Evolutionary conservation across 1,140 invertebrate genomes (phyloP).

Genomic region (Drosophila santomea): DNA sequence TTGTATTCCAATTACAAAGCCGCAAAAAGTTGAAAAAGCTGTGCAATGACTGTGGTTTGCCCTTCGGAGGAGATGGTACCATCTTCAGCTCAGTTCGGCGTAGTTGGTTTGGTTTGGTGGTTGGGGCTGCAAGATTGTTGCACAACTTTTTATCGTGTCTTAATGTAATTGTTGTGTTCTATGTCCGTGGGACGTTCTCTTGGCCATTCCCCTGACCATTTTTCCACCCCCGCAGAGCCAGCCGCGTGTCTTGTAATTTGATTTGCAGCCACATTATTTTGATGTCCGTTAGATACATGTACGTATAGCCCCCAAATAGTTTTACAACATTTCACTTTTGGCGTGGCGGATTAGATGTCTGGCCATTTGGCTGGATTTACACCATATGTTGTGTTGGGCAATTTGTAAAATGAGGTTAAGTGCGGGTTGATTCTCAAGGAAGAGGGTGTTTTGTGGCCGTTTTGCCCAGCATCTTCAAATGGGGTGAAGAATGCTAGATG

Average conservation of each 20-base stretch:
- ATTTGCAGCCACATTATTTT: conserved; percentile 81
- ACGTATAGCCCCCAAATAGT: conserved; percentile 66
- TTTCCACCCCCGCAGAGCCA: conserved; percentile 11
- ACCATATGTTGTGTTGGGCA: conserved; percentile 76
- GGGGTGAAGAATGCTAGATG: conserved; percentile 36
- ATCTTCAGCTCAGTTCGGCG: not conserved
- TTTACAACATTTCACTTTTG: conserved; percentile 77
- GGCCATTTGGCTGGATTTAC: conserved; percentile 76
- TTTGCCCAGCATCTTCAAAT: conserved; percentile 20
- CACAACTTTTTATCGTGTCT: conserved; percentile 83
- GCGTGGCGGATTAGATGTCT: conserved; percentile 57
- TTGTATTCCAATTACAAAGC: conserved; percentile 82
- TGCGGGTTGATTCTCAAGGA: conserved; percentile 19
- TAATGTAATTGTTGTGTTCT: conserved; percentile 83
- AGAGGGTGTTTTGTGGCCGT: not conserved
- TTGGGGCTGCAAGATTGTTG: conserved; percentile 62
- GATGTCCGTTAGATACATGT: conserved; percentile 60
- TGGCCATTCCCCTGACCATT: conserved; percentile 7
- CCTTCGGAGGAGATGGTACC: conserved; percentile 2
- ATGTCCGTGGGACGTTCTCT: conserved; percentile 32
- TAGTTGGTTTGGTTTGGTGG: conserved; percentile 28
- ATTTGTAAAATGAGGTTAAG: conserved; percentile 79
- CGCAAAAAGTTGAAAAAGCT: conserved; percentile 83
- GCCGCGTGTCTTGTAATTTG: conserved; percentile 75
- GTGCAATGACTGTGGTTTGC: conserved; percentile 73